Base-by-base conservation (phyloP, 2,888 invertebrate genomes). In the Maniola hyperantus region DNA sequence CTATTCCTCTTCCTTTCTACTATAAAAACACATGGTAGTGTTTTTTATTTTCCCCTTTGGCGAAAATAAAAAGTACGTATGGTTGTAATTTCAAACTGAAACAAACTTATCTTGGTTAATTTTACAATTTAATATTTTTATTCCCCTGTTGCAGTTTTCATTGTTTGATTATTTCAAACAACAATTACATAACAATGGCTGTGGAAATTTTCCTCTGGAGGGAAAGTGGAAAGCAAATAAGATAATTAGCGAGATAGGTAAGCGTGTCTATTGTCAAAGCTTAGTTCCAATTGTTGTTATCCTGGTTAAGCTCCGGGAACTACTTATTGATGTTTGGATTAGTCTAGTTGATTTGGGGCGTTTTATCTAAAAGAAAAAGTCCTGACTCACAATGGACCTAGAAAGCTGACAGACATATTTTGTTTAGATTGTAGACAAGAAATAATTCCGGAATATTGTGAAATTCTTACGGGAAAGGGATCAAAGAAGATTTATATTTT, bases 241-340 rank as follows among this genome's bases (percentile, higher is more conserved):
- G 58, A 33, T 44, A 58, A 46, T 58, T 58, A 39, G 26, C 44
- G 26, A 44, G 58, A 58, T 58, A 58, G 57, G 57, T 20, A 20
- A 58, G 58, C 44, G 44, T 42, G 44, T 58, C 58, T 58, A 15
- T 46, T 58, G 58, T 46, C n/a, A 44, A 46, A 46, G 58, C 44
- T 58, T 42, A 44, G 58, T 58, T 58, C 58, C 10, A 58, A 58
- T 58, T 13, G 57, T 20, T 39, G 44, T 58, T 58, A 44, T 58
- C 44, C 44, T 46, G 13, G 26, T 44, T 7, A n/a, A 8, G 26
- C 44, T 44, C 11, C 15, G n/a, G 33, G 44, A 15, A n/a, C 44
- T 44, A n/a, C n/a, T n/a, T n/a, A 58, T 46, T 58, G 44, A 58
- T 44, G 20, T 44, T 44, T 13, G n/a, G 44, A 44, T 44, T 44